phyloP scores from a whole-genome alignment of 2,113 vertebrate species.

The Onychostruthus taczanowskii region DNA sequence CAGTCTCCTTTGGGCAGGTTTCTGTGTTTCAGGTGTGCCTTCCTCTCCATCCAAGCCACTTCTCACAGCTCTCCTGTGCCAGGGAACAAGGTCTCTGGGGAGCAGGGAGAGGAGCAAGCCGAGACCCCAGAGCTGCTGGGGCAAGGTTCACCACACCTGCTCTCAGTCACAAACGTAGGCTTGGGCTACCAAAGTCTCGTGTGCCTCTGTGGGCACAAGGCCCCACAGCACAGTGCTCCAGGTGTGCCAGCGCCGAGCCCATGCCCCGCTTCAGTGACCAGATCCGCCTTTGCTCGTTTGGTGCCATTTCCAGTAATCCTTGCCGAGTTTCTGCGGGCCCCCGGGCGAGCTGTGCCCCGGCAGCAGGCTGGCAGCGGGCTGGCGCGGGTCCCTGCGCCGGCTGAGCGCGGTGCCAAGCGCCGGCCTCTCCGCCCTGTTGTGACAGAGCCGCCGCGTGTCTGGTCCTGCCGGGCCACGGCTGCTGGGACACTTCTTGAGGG shows the following conservation, averaged over 20 bases:
- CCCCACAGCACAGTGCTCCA: neutral
- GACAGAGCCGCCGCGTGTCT: accelerated
- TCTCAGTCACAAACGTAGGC: accelerated
- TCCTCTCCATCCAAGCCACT: neutral
- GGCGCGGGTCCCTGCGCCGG: accelerated
- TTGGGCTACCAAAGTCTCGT: neutral
- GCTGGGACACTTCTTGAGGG: neutral
- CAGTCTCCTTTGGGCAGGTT: neutral
- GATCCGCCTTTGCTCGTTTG: neutral
- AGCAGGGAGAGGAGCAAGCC: neutral
- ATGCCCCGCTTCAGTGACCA: neutral
- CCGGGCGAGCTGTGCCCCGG: neutral
- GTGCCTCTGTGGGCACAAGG: no score
- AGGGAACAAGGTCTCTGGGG: neutral
- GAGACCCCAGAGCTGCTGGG: neutral
- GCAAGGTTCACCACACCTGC: neutral
- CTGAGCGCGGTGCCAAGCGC: neutral
- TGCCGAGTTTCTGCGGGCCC: neutral
- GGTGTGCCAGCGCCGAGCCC: neutral
- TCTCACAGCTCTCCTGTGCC: neutral
- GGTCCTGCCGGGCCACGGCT: neutral
- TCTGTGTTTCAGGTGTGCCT: neutral
- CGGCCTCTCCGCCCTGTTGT: neutral
- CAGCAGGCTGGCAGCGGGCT: neutral
- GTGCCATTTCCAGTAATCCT: neutral